phyloP scores from a whole-genome alignment of 64 coral and sea anemone species.

The Acropora tenuis region DNA sequence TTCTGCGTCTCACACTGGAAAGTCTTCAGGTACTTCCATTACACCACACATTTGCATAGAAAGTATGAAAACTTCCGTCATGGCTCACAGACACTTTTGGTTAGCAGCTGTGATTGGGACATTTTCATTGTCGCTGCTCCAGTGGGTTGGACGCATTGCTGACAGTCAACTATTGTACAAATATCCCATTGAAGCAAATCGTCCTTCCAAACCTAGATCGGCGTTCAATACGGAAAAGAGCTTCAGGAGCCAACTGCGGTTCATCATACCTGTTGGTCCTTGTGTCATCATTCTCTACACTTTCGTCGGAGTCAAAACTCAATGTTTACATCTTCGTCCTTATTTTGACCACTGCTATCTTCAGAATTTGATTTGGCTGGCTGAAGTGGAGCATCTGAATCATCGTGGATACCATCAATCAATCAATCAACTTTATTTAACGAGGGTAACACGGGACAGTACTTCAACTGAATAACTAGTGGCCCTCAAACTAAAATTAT shows the following conservation, averaged over 20 bases:
- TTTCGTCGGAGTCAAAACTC: slow-evolving; percentile 5
- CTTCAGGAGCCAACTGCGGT: slow-evolving; percentile 31
- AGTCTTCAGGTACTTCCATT: too few species aligned
- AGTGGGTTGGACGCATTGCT: slow-evolving; percentile 2
- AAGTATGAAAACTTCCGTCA: too few species aligned
- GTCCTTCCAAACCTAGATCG: slow-evolving; percentile 42
- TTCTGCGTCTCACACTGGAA: too few species aligned
- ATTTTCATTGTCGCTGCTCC: slow-evolving; percentile 2
- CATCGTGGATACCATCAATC: background rate
- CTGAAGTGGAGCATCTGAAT: slow-evolving; percentile 20
- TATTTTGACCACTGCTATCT: slow-evolving; percentile 32
- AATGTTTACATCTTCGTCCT: slow-evolving; percentile 3
- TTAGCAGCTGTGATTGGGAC: background rate
- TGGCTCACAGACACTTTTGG: too few species aligned
- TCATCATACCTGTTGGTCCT: background rate
- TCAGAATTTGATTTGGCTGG: slow-evolving; percentile 30
- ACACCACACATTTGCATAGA: too few species aligned
- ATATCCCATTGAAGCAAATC: slow-evolving; percentile 40
- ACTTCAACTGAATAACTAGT: too few species aligned
- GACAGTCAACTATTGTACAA: slow-evolving; percentile 25
- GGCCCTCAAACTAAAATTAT: too few species aligned
- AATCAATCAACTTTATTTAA: too few species aligned
- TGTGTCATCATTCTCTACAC: slow-evolving; percentile 17
- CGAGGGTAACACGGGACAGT: too few species aligned
- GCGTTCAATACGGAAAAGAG: slow-evolving; percentile 37